These are phyloP conservation scores for Miniopterus natalensis DNA, from an alignment of 2,113 vertebrate genomes.

Conservation along the genomic window DNA sequence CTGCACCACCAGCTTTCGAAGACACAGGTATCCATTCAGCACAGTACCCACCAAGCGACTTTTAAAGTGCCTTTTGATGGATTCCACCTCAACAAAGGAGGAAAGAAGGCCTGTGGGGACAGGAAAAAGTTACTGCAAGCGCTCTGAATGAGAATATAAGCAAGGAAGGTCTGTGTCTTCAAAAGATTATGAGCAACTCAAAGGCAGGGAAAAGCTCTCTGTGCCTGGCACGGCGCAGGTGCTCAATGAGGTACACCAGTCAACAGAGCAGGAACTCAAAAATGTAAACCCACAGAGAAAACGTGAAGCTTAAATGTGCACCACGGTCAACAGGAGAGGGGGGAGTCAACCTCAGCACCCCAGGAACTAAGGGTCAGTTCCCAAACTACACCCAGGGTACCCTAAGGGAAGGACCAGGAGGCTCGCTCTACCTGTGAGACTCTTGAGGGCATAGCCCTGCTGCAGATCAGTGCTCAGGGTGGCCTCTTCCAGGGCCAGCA, in stretches of 20 bases:
- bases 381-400: background rate
- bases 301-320: background rate
- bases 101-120: slow-evolving; percentile 93
- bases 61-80: slow-evolving; percentile 98
- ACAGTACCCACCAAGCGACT: slow-evolving; percentile 98
- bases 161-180: background rate
- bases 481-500: slow-evolving; percentile 97
- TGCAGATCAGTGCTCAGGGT: slow-evolving; percentile 98
- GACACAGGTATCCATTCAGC: slow-evolving; percentile 97
- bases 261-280: background rate
- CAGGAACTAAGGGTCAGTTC: background rate
- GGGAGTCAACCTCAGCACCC: background rate
- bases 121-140: background rate
- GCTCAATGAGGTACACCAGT: background rate
- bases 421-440: slow-evolving; percentile 93
- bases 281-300: background rate
- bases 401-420: background rate
- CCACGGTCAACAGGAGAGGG: background rate
- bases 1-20: slow-evolving; percentile 98
- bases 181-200: background rate
- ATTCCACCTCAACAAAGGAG: slow-evolving; percentile 99
- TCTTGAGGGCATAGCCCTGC: slow-evolving; percentile 99
- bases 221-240: background rate
- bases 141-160: background rate
- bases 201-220: background rate